Conservation (phyloP, 2,113 vertebrate species). For the Baryphthengus martii region DNA sequence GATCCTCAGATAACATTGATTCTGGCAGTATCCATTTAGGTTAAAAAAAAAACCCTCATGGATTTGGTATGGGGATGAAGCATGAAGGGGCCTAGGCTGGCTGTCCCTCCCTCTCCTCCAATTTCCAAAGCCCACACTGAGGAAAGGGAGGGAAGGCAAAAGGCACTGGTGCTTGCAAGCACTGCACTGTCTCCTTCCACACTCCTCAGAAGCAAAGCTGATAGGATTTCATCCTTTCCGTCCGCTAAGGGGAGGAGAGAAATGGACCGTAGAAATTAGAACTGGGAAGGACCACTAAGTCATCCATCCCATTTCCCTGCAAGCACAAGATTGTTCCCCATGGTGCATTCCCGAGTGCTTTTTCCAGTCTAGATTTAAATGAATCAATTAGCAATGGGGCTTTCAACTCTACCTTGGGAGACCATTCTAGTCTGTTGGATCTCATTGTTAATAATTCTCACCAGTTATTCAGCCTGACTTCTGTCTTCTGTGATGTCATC, state of each 20-base stretch:
- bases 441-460: constrained; percentile 31
- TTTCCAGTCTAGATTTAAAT: constrained; percentile 37
- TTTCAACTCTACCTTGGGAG: neutral
- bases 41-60: neutral
- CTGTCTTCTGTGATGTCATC: neutral
- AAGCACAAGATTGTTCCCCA: neutral
- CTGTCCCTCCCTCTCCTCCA: neutral
- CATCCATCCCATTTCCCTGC: constrained; percentile 3
- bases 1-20: neutral
- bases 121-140: neutral
- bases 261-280: constrained; percentile 59
- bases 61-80: neutral
- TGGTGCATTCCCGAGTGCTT: neutral
- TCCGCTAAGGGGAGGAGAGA: neutral
- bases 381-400: constrained; percentile 28
- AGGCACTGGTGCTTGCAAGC: neutral
- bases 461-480: neutral
- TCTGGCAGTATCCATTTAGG: neutral
- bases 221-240: neutral
- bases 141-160: neutral
- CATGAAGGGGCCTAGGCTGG: neutral
- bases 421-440: neutral
- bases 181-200: neutral
- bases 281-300: constrained; percentile 26
- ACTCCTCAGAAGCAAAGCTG: neutral